Evolutionary conservation across 92 coral and sea anemone genomes (phyloP).

Genomic region (Nematostella vectensis): DNA sequence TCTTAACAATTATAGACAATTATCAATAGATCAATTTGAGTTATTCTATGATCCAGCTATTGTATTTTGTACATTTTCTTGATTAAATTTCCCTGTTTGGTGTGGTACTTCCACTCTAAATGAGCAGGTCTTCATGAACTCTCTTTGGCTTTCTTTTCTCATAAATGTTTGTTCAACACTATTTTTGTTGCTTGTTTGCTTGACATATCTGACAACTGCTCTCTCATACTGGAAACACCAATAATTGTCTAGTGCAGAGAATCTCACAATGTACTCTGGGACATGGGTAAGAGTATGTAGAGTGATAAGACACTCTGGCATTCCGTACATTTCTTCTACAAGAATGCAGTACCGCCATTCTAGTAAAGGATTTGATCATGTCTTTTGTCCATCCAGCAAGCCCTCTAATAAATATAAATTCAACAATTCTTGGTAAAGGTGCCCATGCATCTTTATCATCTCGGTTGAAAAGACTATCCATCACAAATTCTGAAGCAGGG

Average conservation of each 20-base stretch:
- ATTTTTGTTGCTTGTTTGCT: slow-evolving; percentile 42
- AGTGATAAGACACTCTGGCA: slow-evolving; percentile 34
- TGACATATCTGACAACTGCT: slow-evolving; percentile 38
- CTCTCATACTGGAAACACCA: slow-evolving; percentile 55
- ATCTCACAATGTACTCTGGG: slow-evolving; percentile 38
- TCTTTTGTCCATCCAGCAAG: slow-evolving; percentile 41
- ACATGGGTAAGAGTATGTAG: slow-evolving; percentile 40
- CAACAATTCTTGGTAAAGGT: slow-evolving; percentile 45
- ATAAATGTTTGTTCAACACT: slow-evolving; percentile 35
- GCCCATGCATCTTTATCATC: slow-evolving; percentile 37
- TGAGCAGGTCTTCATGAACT: slow-evolving; percentile 29
- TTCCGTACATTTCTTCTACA: slow-evolving; percentile 38
- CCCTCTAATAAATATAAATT: slow-evolving; percentile 32
- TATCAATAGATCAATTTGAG: too few species aligned
- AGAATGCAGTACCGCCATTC: slow-evolving; percentile 42
- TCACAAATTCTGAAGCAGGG: slow-evolving; percentile 51
- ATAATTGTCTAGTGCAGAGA: slow-evolving; percentile 52
- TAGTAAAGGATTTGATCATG: slow-evolving; percentile 35
- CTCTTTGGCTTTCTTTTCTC: slow-evolving; percentile 44
- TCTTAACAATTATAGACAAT: too few species aligned
- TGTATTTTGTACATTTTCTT: not conserved
- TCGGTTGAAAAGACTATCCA: slow-evolving; percentile 17
- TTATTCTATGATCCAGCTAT: not conserved
- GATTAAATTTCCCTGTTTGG: slow-evolving; percentile 1
- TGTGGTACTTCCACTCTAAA: slow-evolving; percentile 4